phyloP scores from a whole-genome alignment of 2,797 vertebrate genomes.

The Prionace glauca region DNA sequence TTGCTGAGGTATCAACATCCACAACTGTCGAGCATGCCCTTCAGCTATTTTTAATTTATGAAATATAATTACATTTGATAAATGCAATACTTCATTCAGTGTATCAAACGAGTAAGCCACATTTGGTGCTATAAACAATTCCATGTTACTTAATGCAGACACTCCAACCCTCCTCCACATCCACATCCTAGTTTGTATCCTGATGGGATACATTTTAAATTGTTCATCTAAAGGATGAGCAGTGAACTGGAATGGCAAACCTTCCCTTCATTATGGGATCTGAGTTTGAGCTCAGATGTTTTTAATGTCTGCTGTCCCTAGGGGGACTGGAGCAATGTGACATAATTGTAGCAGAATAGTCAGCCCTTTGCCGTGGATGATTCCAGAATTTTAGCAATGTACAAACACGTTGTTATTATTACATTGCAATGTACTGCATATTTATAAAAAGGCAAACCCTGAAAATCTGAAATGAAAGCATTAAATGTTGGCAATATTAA shows the following conservation, averaged over 20 bases:
- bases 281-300: not conserved
- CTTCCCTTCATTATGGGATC: not conserved
- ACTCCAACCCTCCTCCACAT: not conserved
- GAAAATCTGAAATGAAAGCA: not conserved
- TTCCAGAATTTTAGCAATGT: not conserved
- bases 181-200: not conserved
- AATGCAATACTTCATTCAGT: constrained; percentile 1
- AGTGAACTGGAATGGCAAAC: not conserved
- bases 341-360: not conserved
- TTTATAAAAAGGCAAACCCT: not conserved
- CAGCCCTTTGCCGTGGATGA: not conserved
- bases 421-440: not conserved
- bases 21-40: constrained; percentile 13
- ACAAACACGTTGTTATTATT: not conserved
- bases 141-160: not conserved
- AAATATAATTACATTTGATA: constrained; percentile 26
- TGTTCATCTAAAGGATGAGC: not conserved
- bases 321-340: not conserved
- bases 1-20: constrained; percentile 23
- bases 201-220: not conserved
- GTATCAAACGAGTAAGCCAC: not conserved
- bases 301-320: not conserved
- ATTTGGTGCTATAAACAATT: not conserved
- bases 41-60: constrained; percentile 4
- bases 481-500: not conserved